Conservation (phyloP, 2,797 vertebrate genomes). For the Coendou prehensilis region DNA sequence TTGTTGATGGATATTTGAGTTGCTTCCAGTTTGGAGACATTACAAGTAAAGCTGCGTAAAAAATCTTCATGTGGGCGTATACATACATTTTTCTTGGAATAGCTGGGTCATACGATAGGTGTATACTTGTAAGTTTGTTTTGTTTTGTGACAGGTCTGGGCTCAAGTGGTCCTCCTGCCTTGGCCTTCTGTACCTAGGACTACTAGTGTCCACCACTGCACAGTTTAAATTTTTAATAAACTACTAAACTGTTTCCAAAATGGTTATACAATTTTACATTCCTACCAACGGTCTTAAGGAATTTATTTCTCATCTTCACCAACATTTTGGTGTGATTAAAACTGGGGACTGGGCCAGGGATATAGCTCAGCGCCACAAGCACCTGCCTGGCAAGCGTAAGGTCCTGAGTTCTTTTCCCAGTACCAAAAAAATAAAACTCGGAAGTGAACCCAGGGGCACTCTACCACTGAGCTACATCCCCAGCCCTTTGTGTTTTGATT, state of each 20-base stretch:
- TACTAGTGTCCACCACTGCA: neutral
- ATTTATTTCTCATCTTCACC: neutral
- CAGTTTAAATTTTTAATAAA: neutral
- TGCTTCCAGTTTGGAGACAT: slow-evolving; percentile 26
- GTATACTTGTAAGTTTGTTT: neutral
- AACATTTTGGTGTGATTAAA: neutral
- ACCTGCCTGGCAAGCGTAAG: no score
- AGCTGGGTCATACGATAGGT: neutral
- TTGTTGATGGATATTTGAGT: neutral
- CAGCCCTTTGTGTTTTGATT: neutral
- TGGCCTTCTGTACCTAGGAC: neutral
- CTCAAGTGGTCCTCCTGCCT: neutral
- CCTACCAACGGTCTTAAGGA: neutral
- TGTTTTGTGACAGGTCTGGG: neutral
- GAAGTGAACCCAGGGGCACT: neutral
- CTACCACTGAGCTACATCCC: neutral
- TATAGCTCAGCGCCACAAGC: no score
- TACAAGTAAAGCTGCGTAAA: neutral
- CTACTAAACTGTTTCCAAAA: neutral
- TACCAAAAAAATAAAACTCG: no score
- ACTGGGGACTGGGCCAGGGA: neutral
- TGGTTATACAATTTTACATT: neutral
- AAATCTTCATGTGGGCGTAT: neutral
- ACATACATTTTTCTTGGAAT: slow-evolving; percentile 14
- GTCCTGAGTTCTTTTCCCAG: no score